Base-by-base conservation (phyloP, 2,888 invertebrate genomes). In the Tetramorium bicarinatum region DNA sequence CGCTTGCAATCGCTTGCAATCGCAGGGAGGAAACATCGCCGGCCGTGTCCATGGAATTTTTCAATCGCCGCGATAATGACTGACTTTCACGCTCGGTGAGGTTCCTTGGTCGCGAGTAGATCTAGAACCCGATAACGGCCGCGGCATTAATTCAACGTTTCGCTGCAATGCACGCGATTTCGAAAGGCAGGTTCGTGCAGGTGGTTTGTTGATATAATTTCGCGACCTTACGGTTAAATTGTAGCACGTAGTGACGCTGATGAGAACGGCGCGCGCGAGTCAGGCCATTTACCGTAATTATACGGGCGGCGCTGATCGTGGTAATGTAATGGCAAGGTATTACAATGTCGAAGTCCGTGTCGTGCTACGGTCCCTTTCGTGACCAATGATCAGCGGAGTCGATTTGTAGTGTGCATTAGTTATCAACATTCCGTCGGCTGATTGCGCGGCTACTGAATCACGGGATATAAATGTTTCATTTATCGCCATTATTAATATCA, bases 301-400 rank as follows among this genome's bases (percentile, higher is more conserved):
- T 84, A 69, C 66, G 72, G 77, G 66, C 56, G 64, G 71, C 82
- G 86, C 86, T 86, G 71, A 89, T 86, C 83, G 79, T 67, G 66
- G 82, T 79, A 83, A 84, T 61, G 83, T 87, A 89, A 89, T 88
- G 85, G 86, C 85, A 87, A 83, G 88, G 85, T 88, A 74, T 72
- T 77, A 61, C 66, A 79, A 82, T 75, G 59, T 76, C 82, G 81
- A 71, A 87, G 83, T 34, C 82, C 79, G 59, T 86, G 85, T 79
- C 85, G 74, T 69, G 54, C 59, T 59, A 49, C 62, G 25, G 44
- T 13, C 59, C 52, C 86, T 90, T 85, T 87, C 86, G 84, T 86
- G 89, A 84, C 84, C 67, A 69, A 86, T 85, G 85, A 88, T 87
- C 64, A 82, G 61, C 67, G 34, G 15, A 74, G 52, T 74, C 75